Evolutionary conservation across 2,113 vertebrate species (phyloP).

Genomic region (Albula glossodonta): DNA sequence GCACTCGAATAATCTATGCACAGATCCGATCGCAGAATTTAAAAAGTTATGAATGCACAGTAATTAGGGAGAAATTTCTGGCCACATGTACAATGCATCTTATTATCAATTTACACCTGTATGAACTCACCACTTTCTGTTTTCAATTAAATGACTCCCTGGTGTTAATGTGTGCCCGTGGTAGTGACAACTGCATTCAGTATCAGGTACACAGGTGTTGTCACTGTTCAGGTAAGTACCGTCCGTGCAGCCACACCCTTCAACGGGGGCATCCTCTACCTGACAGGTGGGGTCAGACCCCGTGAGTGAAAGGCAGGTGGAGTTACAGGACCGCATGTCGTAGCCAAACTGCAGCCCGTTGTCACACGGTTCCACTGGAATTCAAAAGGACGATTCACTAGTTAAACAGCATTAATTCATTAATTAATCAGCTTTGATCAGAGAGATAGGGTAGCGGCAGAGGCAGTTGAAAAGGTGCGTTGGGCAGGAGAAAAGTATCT

Average conservation of each 20-base stretch:
- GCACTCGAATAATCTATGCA: too few species aligned
- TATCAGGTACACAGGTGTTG: slow-evolving; percentile 43
- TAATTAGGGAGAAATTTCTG: too few species aligned
- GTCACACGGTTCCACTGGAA: slow-evolving; percentile 53
- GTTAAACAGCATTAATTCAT: background rate
- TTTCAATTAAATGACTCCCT: slow-evolving; percentile 49
- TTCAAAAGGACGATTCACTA: slow-evolving; percentile 8
- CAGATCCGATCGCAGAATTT: too few species aligned
- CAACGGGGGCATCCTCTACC: slow-evolving; percentile 48
- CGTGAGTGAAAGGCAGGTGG: slow-evolving; percentile 60
- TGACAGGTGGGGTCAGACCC: slow-evolving; percentile 54
- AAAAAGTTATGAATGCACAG: too few species aligned
- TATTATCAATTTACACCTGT: background rate
- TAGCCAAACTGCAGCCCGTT: slow-evolving; percentile 63
- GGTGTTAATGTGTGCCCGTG: slow-evolving; percentile 15
- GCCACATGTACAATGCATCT: too few species aligned
- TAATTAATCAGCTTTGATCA: background rate
- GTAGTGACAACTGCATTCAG: slow-evolving; percentile 55
- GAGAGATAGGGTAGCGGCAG: background rate
- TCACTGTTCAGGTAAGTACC: slow-evolving; percentile 55
- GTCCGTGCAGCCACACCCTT: slow-evolving; percentile 66
- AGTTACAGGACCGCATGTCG: slow-evolving; percentile 55
- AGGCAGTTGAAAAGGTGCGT: too few species aligned
- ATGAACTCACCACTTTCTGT: slow-evolving; percentile 60
- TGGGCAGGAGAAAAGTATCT: background rate